Conservation (phyloP, 2,113 vertebrate species). For the Phylloscopus trochilus region DNA sequence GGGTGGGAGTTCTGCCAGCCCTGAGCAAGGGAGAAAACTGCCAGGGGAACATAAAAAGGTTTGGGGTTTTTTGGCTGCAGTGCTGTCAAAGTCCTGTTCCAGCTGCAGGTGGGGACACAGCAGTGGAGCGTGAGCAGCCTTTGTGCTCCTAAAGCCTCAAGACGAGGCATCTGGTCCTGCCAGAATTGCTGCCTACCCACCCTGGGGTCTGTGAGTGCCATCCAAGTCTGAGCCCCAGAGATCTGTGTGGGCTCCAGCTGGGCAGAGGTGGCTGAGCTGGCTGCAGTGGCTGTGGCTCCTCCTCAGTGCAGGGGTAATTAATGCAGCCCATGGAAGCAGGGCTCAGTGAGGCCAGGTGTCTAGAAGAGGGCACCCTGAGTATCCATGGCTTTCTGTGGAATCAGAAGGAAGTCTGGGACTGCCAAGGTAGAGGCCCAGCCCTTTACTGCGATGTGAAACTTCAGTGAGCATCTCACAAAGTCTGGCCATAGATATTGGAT, state of each 20-base stretch:
- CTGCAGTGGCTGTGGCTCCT: not conserved
- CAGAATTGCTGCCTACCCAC: not conserved
- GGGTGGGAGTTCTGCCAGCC: not conserved
- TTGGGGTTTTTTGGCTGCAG: not conserved
- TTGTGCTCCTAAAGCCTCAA: not conserved
- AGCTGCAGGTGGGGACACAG: fast-evolving
- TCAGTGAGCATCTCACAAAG: not conserved
- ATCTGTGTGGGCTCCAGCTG: not conserved
- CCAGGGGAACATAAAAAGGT: not conserved
- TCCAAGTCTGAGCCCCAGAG: not conserved
- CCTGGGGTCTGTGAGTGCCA: not conserved
- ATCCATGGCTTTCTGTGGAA: not conserved
- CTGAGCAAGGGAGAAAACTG: not conserved
- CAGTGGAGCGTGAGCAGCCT: fast-evolving
- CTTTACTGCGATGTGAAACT: not conserved
- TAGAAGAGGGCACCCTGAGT: not conserved
- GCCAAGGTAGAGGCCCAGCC: not conserved
- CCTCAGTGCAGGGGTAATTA: not conserved
- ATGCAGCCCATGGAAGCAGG: not conserved
- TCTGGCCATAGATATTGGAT: not conserved
- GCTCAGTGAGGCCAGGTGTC: not conserved
- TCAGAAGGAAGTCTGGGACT: not conserved
- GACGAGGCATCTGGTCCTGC: not conserved
- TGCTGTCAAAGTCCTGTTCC: not conserved
- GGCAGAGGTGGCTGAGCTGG: not conserved